Percentiles rank a stretch among this genome's conserved stretches.
These are phyloP conservation scores for Microplitis manilae DNA, from an alignment of 2,888 invertebrate genomes.

Conservation along the genomic window DNA sequence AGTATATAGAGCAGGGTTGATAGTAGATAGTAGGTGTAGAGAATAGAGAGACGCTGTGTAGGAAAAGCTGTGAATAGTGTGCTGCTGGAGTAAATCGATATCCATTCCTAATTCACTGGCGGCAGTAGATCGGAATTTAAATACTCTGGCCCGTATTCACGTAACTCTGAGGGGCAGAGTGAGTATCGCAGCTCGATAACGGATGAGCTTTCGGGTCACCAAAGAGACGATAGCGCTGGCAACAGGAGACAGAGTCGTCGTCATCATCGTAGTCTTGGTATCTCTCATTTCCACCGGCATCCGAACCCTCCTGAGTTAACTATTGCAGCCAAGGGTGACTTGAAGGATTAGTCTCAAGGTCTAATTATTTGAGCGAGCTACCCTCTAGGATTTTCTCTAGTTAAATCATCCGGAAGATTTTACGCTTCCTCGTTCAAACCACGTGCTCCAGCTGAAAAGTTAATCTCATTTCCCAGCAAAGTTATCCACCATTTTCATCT, in stretches of 20 bases:
- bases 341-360: constrained; percentile 36
- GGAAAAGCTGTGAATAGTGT: constrained; percentile 1
- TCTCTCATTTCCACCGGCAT: constrained; percentile 6
- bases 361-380: constrained; percentile 41
- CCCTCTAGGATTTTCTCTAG: constrained; percentile 29
- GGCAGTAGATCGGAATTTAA: constrained; percentile 42
- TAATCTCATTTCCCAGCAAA: constrained; percentile 10
- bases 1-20: background rate
- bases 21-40: constrained; percentile 6
- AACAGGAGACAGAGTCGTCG: background rate
- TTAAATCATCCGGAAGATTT: constrained; percentile 38
- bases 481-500: background rate
- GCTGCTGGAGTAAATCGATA: constrained; percentile 33
- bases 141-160: constrained; percentile 23
- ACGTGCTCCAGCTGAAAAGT: constrained; percentile 12
- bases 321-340: constrained; percentile 27
- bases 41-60: constrained; percentile 11
- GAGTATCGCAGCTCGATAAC: constrained; percentile 33
- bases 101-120: constrained; percentile 39
- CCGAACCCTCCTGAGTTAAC: constrained; percentile 10
- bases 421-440: constrained; percentile 1
- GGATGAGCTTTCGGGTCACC: constrained; percentile 39
- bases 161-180: background rate
- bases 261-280: background rate
- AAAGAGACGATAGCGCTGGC: constrained; percentile 5